A percentile compares a stretch with the other conserved stretches of the same genome.
These are phyloP conservation scores for Drosophila sechellia DNA, from an alignment of 1,140 invertebrate species.

Conservation along the genomic window DNA sequence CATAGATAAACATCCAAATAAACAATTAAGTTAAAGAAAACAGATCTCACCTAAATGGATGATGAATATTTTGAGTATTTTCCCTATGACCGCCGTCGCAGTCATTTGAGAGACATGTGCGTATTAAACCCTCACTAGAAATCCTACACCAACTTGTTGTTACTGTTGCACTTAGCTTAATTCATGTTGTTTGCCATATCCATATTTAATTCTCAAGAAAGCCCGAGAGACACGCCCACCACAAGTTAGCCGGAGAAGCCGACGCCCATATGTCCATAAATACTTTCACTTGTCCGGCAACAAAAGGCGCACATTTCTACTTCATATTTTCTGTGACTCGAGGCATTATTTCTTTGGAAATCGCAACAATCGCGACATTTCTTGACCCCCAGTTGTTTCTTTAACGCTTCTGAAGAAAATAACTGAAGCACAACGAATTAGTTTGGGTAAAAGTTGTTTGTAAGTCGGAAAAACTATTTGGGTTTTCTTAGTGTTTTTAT, in stretches of 20 bases:
- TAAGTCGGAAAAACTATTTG: not conserved
- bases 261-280: slow-evolving; percentile 24
- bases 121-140: slow-evolving; percentile 43
- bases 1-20: slow-evolving; percentile 6
- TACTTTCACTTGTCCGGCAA: slow-evolving; percentile 36
- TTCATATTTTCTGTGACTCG: slow-evolving; percentile 7
- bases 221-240: slow-evolving; percentile 30
- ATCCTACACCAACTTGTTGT: slow-evolving; percentile 29
- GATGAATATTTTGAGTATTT: slow-evolving; percentile 80
- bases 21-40: not conserved
- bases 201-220: slow-evolving; percentile 61
- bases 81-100: slow-evolving; percentile 69
- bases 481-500: not conserved
- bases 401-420: slow-evolving; percentile 27
- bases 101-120: slow-evolving; percentile 80
- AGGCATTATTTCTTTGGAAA: slow-evolving; percentile 54
- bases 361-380: slow-evolving; percentile 49
- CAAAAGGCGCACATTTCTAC: slow-evolving; percentile 34
- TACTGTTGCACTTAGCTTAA: slow-evolving; percentile 57
- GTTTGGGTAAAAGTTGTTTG: slow-evolving; percentile 6
- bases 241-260: slow-evolving; percentile 1
- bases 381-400: slow-evolving; percentile 20
- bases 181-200: slow-evolving; percentile 32
- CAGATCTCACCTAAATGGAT: slow-evolving; percentile 56
- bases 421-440: slow-evolving; percentile 7